Percentiles rank a stretch among this genome's conserved stretches.
phyloP scores from a whole-genome alignment of 2,888 invertebrate species.

The Griposia aprilina region DNA sequence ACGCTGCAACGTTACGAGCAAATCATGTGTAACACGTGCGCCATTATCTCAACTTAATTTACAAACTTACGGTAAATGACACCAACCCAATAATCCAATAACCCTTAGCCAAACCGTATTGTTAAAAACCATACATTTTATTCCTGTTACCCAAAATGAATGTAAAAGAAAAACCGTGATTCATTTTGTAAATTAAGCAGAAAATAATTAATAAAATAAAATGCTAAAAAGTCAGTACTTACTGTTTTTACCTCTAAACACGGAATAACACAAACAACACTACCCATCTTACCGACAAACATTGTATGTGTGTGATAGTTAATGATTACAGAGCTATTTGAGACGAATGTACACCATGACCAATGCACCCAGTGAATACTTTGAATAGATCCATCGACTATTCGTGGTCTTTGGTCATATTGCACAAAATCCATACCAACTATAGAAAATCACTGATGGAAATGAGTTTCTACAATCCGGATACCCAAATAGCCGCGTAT shows the following conservation, averaged over 20 bases:
- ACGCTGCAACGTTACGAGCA: slow-evolving; percentile 34
- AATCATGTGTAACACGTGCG: slow-evolving; percentile 23
- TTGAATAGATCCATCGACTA: too few species aligned
- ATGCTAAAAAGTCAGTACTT: slow-evolving; percentile 49
- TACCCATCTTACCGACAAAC: slow-evolving; percentile 39
- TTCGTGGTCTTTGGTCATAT: neutral
- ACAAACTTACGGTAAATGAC: slow-evolving; percentile 33
- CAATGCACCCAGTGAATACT: neutral
- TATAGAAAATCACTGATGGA: neutral
- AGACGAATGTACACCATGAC: neutral
- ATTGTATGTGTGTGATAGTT: slow-evolving; percentile 21
- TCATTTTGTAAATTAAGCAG: slow-evolving; percentile 58
- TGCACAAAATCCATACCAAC: slow-evolving; percentile 18
- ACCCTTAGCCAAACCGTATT: neutral
- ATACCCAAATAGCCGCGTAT: slow-evolving; percentile 21
- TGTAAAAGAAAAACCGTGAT: neutral
- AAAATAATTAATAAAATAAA: slow-evolving; percentile 33
- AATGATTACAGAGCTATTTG: slow-evolving; percentile 32
- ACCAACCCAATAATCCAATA: neutral
- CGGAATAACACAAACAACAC: slow-evolving; percentile 36
- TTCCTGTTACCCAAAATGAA: slow-evolving; percentile 9
- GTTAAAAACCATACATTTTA: neutral
- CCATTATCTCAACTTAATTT: slow-evolving; percentile 55
- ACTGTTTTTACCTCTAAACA: slow-evolving; percentile 54
- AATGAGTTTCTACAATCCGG: neutral